Evolutionary conservation across 2,888 invertebrate species (phyloP).

Genomic region (Agrochola circellaris): DNA sequence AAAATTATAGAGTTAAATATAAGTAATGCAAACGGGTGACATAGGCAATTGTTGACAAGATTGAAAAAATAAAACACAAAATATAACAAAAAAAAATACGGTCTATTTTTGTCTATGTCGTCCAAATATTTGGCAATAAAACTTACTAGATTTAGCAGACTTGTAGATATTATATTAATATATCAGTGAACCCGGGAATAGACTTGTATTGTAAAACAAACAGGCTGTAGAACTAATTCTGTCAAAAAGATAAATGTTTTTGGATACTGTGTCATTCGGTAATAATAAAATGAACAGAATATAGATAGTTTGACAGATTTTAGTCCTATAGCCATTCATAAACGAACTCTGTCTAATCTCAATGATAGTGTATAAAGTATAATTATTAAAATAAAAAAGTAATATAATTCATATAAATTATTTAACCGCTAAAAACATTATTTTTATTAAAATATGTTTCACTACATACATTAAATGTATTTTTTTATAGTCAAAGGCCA

Average conservation of each 20-base stretch:
- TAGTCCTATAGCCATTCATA: constrained; percentile 12
- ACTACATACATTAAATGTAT: neutral
- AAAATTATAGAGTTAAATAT: constrained; percentile 5
- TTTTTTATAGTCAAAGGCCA: neutral
- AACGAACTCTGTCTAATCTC: constrained; percentile 29
- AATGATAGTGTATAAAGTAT: constrained; percentile 43
- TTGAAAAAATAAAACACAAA: neutral
- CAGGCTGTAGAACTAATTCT: constrained; percentile 25
- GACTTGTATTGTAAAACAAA: constrained; percentile 35
- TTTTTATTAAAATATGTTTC: constrained; percentile 1
- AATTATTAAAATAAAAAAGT: constrained; percentile 32
- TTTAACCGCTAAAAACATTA: constrained; percentile 51
- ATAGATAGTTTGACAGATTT: constrained; percentile 7
- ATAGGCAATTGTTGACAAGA: neutral
- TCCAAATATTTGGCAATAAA: constrained; percentile 45
- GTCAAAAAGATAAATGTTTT: constrained; percentile 8
- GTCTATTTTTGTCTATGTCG: constrained; percentile 14
- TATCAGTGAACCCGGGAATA: constrained; percentile 32
- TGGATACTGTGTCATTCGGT: neutral
- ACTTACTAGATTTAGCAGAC: constrained; percentile 52
- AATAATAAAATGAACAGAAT: constrained; percentile 8
- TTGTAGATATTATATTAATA: constrained; percentile 60
- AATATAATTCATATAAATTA: constrained; percentile 56
- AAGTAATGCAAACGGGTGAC: constrained; percentile 2
- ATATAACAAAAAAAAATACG: neutral